A percentile compares a stretch with the other conserved stretches of the same genome.
phyloP scores from a whole-genome alignment of 2,113 vertebrate species.

The Haemorhous mexicanus region DNA sequence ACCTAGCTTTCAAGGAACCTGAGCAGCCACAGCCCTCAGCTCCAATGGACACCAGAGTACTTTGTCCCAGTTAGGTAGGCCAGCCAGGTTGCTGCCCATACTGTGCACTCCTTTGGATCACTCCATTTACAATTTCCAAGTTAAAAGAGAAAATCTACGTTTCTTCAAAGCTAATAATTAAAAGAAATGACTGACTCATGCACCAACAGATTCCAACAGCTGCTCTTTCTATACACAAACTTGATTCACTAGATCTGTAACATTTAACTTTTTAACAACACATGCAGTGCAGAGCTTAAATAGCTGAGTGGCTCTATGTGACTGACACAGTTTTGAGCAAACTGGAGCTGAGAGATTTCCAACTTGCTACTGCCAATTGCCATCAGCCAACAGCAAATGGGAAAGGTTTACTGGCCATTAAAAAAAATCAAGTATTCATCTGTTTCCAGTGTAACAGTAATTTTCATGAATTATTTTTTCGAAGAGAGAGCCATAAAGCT shows the following conservation, averaged over 20 bases:
- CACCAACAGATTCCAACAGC: not conserved
- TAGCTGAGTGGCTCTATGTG: not conserved
- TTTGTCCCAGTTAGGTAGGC: not conserved
- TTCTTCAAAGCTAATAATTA: slow-evolving; percentile 12
- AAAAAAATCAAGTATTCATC: not conserved
- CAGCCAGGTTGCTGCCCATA: not conserved
- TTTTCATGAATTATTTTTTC: not conserved
- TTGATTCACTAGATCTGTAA: not conserved
- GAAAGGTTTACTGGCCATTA: not conserved
- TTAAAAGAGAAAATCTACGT: not conserved
- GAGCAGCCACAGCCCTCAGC: not conserved
- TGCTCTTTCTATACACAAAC: not conserved
- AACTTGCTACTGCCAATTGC: not conserved
- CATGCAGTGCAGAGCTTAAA: not conserved
- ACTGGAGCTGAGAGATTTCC: not conserved
- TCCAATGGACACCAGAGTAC: not conserved
- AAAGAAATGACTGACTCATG: not conserved
- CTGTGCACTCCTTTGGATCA: not conserved
- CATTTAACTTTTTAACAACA: not conserved
- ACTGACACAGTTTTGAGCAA: not conserved
- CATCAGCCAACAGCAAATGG: not conserved
- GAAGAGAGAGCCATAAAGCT: not conserved
- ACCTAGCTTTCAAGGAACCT: not conserved
- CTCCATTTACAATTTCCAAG: not conserved
- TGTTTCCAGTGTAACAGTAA: not conserved